Base-by-base conservation (phyloP, 23 tunicate genomes). In the Aplidium turbinatum region DNA sequence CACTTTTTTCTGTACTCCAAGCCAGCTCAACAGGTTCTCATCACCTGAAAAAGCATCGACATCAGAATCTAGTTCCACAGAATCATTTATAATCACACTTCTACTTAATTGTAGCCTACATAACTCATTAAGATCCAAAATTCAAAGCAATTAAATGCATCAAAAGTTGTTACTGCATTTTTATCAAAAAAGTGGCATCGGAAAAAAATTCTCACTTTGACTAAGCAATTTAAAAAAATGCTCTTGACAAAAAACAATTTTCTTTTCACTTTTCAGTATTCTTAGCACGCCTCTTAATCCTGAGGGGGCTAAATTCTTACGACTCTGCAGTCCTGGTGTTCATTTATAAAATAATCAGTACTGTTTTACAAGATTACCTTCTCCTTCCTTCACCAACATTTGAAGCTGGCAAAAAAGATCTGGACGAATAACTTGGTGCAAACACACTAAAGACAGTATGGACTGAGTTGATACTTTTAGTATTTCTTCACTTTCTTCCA, bases 381-480 rank as follows among this genome's bases (percentile, higher is more conserved):
- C n/a, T 19, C 4, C 40, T 55, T 34, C 6, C 1, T 24, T 35
- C 27, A 20, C 24, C 46, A 21, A 54, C 19, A 63, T 25, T 70
- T 61, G 38, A 57, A 75, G 57, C 35, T 85, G 83, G 5, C 33
- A 26, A 47, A 47, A 72, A 23, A 80, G 70, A 6, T 47, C 65
- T 7, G 7, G 23, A 7, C 80, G 75, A 3, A 85, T 85, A 26
- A 84, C 82, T 48, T 45, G 32, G 34, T 48, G 38, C 33, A 87
- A 31, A 3, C 33, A 32, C 35, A 67, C 38, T n/a, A 87, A 42
- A 0, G 38, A 38, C 18, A 67, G 52, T 31, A 87, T 63, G 20
- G 68, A 65, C 13, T 74, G 65, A 0, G 81, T 63, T 23, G 94
- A 79, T 13, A 71, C 86, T 45, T 74, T 78, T 33, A 87, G 40